Evolutionary conservation across 2,113 vertebrate species (phyloP).

Genomic region (Rhinoderma darwinii): DNA sequence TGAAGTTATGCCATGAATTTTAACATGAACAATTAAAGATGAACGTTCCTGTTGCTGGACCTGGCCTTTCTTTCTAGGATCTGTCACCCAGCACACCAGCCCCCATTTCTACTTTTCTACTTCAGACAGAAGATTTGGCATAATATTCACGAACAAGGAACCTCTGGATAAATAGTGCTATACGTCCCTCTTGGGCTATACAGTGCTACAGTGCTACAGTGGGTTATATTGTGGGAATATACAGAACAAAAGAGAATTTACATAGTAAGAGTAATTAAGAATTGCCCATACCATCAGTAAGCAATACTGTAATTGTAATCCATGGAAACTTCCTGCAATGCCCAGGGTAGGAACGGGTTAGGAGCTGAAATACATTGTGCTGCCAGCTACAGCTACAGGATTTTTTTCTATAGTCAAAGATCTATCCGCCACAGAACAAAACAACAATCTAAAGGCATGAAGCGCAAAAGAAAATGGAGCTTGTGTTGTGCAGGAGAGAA

Average conservation of each 20-base stretch:
- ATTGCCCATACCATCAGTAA: not conserved
- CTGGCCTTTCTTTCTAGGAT: too few species aligned
- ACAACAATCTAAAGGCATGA: not conserved
- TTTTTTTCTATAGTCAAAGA: not conserved
- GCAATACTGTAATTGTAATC: not conserved
- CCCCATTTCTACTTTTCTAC: not conserved
- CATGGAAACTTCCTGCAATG: not conserved
- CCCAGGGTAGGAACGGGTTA: not conserved
- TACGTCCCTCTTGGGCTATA: not conserved
- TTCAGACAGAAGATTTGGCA: too few species aligned
- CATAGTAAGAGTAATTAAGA: not conserved
- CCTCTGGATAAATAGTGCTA: not conserved
- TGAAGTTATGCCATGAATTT: too few species aligned
- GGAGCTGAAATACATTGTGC: not conserved
- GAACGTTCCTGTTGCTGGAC: too few species aligned
- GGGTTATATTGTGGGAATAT: not conserved
- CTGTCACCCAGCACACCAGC: too few species aligned
- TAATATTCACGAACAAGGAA: not conserved
- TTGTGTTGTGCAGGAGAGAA: not conserved
- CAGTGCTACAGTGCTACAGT: not conserved
- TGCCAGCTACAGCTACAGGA: not conserved
- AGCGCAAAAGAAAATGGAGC: not conserved
- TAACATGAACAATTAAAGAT: too few species aligned
- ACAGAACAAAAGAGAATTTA: not conserved
- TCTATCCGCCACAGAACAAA: not conserved